phyloP scores from a whole-genome alignment of 2,113 vertebrate genomes.

The Alligator mississippiensis region DNA sequence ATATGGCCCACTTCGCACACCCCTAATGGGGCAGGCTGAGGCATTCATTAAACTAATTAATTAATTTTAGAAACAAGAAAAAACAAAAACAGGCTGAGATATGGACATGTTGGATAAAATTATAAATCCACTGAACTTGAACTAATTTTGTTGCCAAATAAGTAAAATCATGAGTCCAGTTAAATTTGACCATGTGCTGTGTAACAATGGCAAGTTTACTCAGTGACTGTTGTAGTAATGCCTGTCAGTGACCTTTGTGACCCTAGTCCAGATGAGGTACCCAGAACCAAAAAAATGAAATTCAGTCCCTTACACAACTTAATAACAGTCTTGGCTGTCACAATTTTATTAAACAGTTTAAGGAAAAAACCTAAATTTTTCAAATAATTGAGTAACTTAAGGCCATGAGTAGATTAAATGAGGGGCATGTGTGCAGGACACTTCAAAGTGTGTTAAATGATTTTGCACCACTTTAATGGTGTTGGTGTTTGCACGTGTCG shows the following conservation, averaged over 20 bases:
- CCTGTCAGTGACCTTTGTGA: background rate
- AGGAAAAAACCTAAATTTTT: slow-evolving; percentile 9
- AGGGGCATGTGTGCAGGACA: too few species aligned
- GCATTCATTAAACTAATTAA: background rate
- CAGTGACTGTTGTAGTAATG: background rate
- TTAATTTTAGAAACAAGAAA: background rate
- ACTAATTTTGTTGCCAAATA: background rate
- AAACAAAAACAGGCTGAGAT: background rate
- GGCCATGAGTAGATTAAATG: too few species aligned
- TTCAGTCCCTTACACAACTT: background rate
- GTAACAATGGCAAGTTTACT: background rate
- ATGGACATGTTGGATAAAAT: background rate
- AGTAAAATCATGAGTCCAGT: background rate
- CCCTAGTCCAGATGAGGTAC: background rate
- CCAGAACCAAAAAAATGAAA: background rate
- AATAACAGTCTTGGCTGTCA: background rate
- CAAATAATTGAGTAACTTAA: background rate
- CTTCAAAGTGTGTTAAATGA: too few species aligned
- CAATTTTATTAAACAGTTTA: background rate
- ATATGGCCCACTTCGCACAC: too few species aligned
- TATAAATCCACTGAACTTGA: background rate
- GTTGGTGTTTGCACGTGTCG: too few species aligned
- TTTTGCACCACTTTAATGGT: too few species aligned
- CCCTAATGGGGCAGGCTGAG: background rate
- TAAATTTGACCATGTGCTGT: background rate